Conservation (phyloP, 2,888 invertebrate genomes). For the Glyphotaelius pellucidus region DNA sequence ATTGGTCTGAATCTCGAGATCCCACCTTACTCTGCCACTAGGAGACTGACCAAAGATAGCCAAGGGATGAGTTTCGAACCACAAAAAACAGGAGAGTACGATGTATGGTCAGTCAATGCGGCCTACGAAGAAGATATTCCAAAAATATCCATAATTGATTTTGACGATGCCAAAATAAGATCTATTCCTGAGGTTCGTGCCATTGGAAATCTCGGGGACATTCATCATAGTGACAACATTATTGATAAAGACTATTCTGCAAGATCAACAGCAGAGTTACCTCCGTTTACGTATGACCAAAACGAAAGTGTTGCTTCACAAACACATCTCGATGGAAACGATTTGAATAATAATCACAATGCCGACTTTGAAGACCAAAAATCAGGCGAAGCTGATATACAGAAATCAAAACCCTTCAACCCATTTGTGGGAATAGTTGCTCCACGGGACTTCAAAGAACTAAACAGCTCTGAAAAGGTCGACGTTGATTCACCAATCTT, state of each 20-base stretch:
- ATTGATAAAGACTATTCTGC: not conserved
- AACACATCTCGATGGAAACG: not conserved
- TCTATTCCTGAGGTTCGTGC: not conserved
- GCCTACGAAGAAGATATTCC: slow-evolving; percentile 30
- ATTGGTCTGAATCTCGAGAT: not conserved
- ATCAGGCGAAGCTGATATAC: not conserved
- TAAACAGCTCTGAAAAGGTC: not conserved
- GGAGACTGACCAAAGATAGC: not conserved
- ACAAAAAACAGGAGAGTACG: not conserved
- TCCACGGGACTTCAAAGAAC: not conserved
- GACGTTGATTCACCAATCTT: not conserved
- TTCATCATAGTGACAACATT: not conserved
- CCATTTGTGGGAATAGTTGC: not conserved
- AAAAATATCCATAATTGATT: not conserved
- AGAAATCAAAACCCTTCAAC: not conserved
- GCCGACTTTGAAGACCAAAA: not conserved
- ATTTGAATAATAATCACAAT: not conserved
- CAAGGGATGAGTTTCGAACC: not conserved
- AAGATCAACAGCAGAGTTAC: not conserved
- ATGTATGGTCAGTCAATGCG: slow-evolving; percentile 37
- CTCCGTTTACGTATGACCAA: not conserved
- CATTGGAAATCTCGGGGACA: not conserved
- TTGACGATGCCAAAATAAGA: not conserved
- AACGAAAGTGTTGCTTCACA: not conserved
- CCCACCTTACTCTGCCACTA: not conserved